Evolutionary conservation across 2,888 invertebrate genomes (phyloP), one percentile per base, ranked within the genome.

Genomic region (Amblyteles armatorius): DNA sequence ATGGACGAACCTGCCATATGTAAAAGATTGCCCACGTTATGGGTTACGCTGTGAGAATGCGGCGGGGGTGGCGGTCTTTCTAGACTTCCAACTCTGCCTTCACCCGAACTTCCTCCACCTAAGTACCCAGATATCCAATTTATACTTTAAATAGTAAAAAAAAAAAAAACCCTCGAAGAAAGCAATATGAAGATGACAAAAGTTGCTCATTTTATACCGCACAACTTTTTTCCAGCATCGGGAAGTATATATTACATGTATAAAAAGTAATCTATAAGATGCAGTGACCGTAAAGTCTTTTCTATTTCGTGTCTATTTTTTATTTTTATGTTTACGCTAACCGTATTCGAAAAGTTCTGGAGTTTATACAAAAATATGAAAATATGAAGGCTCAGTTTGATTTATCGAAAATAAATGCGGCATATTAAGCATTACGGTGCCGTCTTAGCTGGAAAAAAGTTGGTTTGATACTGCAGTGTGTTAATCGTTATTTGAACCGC

Each of bases 21-120:
- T 95, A 98, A 96, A 93, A 98, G 95, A 93, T 96, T 96, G 83
- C 95, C 95, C 83, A 96, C 95, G 90, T 95, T 95, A 91, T 95
- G 95, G 86, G 95, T 93, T 94, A 95, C 94, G 94, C 95, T 94
- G 95, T 95, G 94, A 89, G 96, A 96, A 92, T 95, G 95, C 76
- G 95, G 95, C 91, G 96, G 97, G 90, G 96, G 96, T 93, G 97
- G 97, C 90, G 97, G 97, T 86, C 97, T 96, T 94, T 96, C 95
- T 94, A 94, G 94, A 92, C 94, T 94, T 93, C 94, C 92, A 88
- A 94, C 94, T 92, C 96, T 95, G 93, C 95, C 93, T 85, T 94
- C 93, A 88, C 92, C 92, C 84, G 92, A 90, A 87, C 91, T 91
- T 92, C 93, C 93, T 91, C 94, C 94, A 94, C 96, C 96, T 95